Percentiles rank a stretch among this genome's conserved stretches.
phyloP scores from a whole-genome alignment of 30 jellyfish, hydroid and myxozoan genomes.

The Aurelia coerulea region DNA sequence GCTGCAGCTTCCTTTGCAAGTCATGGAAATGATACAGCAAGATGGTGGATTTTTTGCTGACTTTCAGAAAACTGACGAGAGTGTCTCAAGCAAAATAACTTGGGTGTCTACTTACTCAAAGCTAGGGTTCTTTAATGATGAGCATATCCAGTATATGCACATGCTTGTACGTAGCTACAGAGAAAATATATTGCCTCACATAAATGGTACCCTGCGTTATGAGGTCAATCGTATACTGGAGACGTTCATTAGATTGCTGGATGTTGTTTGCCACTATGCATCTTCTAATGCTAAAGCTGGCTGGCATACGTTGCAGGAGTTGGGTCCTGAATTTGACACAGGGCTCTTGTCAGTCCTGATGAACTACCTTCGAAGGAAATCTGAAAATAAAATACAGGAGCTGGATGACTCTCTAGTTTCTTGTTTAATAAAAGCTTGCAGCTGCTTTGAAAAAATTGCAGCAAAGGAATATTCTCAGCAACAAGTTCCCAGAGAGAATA shows the following conservation, averaged over 20 bases:
- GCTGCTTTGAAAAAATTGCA: neutral
- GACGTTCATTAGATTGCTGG: neutral
- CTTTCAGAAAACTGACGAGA: slow-evolving; percentile 14
- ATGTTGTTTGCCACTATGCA: neutral
- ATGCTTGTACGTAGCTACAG: slow-evolving; percentile 28
- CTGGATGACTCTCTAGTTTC: neutral
- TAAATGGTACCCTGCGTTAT: slow-evolving; percentile 8
- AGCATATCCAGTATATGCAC: neutral
- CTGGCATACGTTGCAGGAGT: neutral
- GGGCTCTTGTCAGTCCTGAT: slow-evolving; percentile 16
- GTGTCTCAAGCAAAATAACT: slow-evolving; percentile 24
- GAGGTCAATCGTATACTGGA: slow-evolving; percentile 3
- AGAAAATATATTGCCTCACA: slow-evolving; percentile 27
- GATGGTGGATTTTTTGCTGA: neutral
- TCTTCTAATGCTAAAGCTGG: slow-evolving; percentile 10
- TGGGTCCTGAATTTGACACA: slow-evolving; percentile 41
- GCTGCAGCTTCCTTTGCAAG: slow-evolving; percentile 15
- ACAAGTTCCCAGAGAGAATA: neutral
- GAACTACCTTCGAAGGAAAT: neutral
- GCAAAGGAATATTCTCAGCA: neutral
- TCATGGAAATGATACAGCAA: slow-evolving; percentile 23
- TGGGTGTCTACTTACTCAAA: slow-evolving; percentile 19
- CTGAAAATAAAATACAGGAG: neutral
- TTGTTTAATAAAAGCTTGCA: neutral
- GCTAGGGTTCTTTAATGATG: neutral